These are phyloP conservation scores for Erythrocebus patas DNA, from an alignment of 2,113 vertebrate species.

Conservation along the genomic window DNA sequence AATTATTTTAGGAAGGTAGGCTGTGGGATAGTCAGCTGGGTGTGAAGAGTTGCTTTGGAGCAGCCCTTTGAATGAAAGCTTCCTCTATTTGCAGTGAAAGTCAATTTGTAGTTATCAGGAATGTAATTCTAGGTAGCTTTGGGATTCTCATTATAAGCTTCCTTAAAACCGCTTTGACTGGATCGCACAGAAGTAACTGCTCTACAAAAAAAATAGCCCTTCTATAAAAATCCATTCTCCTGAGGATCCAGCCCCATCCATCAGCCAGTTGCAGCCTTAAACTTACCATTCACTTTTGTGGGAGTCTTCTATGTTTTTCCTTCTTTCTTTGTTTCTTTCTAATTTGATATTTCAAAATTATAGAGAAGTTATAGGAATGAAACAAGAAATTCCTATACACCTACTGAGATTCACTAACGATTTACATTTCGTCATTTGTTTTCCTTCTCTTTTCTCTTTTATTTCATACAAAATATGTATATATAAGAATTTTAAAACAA, in stretches of 20 bases:
- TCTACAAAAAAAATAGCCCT: neutral
- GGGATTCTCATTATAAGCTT: neutral
- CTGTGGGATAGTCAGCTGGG: neutral
- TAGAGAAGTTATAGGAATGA: neutral
- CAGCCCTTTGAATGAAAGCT: neutral
- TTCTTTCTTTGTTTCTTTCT: neutral
- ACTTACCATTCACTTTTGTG: neutral
- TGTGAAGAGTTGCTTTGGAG: neutral
- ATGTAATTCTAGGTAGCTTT: neutral
- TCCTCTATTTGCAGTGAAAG: neutral
- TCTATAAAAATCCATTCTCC: neutral
- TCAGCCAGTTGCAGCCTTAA: neutral
- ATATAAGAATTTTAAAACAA: neutral
- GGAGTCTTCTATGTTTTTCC: neutral
- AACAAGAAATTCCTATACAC: neutral
- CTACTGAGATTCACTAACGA: neutral
- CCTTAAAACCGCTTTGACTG: neutral
- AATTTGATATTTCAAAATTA: neutral
- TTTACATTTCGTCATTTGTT: neutral
- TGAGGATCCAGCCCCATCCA: neutral
- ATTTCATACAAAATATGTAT: neutral
- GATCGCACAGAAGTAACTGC: neutral
- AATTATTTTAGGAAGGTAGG: neutral
- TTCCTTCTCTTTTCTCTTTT: neutral
- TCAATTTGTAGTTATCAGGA: neutral